Conservation (phyloP, 2,888 invertebrate genomes). For the Colostygia pectinataria region DNA sequence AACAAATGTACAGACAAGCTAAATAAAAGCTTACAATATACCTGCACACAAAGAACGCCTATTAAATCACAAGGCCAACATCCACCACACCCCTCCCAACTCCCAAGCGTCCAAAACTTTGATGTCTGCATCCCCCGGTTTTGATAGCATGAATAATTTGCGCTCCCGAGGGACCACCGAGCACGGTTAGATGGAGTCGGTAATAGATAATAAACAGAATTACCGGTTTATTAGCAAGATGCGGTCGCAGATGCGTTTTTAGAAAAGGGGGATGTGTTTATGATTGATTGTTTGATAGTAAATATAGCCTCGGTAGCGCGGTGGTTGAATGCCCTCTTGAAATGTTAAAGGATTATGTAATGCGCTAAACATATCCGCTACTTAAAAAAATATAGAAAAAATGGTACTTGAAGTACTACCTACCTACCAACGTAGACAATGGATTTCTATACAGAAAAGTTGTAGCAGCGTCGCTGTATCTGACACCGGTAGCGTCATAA, state of each 20-base stretch:
- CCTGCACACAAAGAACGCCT: not conserved
- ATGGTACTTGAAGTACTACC: too few relatives aligned
- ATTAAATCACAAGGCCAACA: slow-evolving; percentile 17
- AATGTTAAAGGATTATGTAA: too few relatives aligned
- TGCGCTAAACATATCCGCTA: too few relatives aligned
- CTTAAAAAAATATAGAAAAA: too few relatives aligned
- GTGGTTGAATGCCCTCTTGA: not conserved
- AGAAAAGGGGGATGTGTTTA: slow-evolving; percentile 28
- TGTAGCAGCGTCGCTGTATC: too few relatives aligned
- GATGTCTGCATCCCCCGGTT: slow-evolving; percentile 54
- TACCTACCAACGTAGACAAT: too few relatives aligned
- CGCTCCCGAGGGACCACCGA: slow-evolving; percentile 37
- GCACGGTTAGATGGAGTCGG: slow-evolving; percentile 34
- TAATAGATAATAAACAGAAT: slow-evolving; percentile 71
- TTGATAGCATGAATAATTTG: slow-evolving; percentile 50
- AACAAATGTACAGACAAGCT: not conserved
- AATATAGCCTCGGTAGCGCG: too few relatives aligned
- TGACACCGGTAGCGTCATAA: too few relatives aligned
- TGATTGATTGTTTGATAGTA: slow-evolving; percentile 33
- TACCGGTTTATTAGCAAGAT: slow-evolving; percentile 68
- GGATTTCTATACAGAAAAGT: too few relatives aligned
- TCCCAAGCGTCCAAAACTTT: slow-evolving; percentile 48
- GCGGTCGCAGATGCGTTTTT: slow-evolving; percentile 53
- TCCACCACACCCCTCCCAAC: slow-evolving; percentile 5
- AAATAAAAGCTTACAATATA: not conserved